Conservation (phyloP, 2,888 invertebrate species). For the Eupithecia tripunctaria region DNA sequence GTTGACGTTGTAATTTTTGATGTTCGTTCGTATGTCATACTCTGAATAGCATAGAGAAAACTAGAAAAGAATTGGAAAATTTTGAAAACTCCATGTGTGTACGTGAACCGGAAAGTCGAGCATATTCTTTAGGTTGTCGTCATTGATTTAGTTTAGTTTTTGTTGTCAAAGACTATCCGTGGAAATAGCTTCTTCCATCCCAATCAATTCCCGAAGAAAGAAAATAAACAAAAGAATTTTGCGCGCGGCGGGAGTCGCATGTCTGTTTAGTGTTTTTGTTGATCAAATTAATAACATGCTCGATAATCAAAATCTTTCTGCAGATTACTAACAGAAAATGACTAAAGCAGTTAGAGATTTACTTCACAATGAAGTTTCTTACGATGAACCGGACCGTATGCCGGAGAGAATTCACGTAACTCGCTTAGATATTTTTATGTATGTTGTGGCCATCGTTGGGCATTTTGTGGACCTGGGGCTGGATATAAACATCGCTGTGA, state of each 20-base stretch:
- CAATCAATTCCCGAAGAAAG: too few relatives aligned
- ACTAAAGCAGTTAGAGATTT: constrained; percentile 63
- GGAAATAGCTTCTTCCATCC: constrained; percentile 1
- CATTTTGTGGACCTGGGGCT: constrained; percentile 88
- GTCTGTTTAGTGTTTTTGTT: constrained; percentile 4
- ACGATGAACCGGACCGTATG: constrained; percentile 85
- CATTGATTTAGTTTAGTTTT: not conserved
- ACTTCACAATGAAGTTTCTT: constrained; percentile 67
- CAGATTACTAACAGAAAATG: constrained; percentile 57
- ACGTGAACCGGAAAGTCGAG: not conserved
- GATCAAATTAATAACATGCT: not conserved
- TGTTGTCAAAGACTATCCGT: not conserved
- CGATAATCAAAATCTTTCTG: not conserved
- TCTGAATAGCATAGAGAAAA: too few relatives aligned
- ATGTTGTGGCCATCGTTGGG: constrained; percentile 87
- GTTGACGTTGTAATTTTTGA: not conserved
- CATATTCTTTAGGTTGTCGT: not conserved
- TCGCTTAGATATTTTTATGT: constrained; percentile 86
- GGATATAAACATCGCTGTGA: constrained; percentile 88
- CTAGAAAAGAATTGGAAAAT: not conserved
- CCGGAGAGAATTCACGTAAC: constrained; percentile 85
- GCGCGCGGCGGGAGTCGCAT: not conserved
- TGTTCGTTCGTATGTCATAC: not conserved
- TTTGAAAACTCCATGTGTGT: not conserved
- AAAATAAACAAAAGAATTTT: constrained; percentile 7